Percentiles rank a stretch among this genome's conserved stretches.
Conservation (phyloP, 2,797 vertebrate genomes). For the Eulemur albifrons region DNA sequence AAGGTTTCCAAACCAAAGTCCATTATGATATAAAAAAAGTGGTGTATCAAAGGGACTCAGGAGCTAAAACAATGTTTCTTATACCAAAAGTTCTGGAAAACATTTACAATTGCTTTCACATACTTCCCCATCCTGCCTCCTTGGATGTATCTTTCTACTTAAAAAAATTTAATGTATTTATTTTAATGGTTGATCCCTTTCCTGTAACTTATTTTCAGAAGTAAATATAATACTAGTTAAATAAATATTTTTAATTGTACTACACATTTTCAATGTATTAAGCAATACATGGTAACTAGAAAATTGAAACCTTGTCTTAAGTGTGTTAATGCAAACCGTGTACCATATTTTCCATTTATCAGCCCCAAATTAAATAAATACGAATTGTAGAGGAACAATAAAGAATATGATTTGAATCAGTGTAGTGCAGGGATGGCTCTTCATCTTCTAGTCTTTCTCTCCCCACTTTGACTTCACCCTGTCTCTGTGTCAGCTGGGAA, state of each 20-base stretch:
- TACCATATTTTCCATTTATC: not conserved
- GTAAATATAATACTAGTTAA: not conserved
- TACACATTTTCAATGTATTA: not conserved
- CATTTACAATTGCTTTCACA: not conserved
- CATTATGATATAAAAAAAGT: not conserved
- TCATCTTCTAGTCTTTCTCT: not conserved
- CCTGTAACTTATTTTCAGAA: not conserved
- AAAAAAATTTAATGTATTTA: not conserved
- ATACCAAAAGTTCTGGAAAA: not conserved
- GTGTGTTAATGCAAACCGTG: not conserved
- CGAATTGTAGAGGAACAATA: not conserved
- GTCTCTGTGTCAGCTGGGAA: not conserved
- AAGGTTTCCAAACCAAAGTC: not conserved
- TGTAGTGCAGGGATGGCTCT: not conserved
- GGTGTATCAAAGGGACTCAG: not conserved
- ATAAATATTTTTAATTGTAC: not conserved
- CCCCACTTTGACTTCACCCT: not conserved
- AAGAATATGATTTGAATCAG: not conserved
- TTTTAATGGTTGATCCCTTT: not conserved
- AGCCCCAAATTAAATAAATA: not conserved
- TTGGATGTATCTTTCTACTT: not conserved
- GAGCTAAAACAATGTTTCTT: not conserved
- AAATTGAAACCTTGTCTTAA: not conserved
- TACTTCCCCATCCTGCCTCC: fast-evolving
- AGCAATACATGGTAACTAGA: not conserved